A percentile compares a stretch with the other conserved stretches of the same genome.
These are phyloP conservation scores for Holothuria glaberrima DNA, from an alignment of 35 echinoderm and acorn worm species.

Conservation along the genomic window DNA sequence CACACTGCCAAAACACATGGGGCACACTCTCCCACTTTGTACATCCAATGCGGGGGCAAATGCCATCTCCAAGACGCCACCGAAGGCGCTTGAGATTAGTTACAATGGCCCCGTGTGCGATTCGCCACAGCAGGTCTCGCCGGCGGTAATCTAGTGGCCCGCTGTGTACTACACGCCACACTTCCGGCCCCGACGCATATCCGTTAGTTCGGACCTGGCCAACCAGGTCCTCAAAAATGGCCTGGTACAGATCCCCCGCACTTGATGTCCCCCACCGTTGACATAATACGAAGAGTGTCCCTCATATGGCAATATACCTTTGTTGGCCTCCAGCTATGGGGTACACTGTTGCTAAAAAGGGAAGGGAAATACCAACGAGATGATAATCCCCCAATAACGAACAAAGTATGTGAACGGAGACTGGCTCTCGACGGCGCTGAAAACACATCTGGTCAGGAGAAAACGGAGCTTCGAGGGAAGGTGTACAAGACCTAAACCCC, in stretches of 20 bases:
- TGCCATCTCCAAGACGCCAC: not conserved
- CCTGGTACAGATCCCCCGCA: not conserved
- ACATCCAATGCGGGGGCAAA: not conserved
- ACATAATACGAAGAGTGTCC: constrained; percentile 30
- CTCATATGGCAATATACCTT: not conserved
- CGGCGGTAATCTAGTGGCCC: not conserved
- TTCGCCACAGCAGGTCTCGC: constrained; percentile 11
- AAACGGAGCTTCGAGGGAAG: not conserved
- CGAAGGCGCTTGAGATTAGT: constrained; percentile 24
- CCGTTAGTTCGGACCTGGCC: not conserved
- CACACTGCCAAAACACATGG: constrained; percentile 7
- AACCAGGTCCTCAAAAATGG: not conserved
- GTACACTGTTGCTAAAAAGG: constrained; percentile 2
- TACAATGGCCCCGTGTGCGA: not conserved
- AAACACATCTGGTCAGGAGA: not conserved
- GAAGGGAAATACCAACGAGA: not conserved
- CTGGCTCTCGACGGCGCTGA: no score
- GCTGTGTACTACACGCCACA: constrained; percentile 16
- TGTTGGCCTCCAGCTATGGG: not conserved
- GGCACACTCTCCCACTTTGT: constrained; percentile 1
- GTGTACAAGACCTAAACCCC: not conserved
- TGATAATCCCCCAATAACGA: not conserved
- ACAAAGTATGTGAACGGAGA: not conserved
- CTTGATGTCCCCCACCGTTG: not conserved
- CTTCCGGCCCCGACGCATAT: constrained; percentile 5